Conservation (phyloP, 2,797 vertebrate species). For the Lepus oiostolus region DNA sequence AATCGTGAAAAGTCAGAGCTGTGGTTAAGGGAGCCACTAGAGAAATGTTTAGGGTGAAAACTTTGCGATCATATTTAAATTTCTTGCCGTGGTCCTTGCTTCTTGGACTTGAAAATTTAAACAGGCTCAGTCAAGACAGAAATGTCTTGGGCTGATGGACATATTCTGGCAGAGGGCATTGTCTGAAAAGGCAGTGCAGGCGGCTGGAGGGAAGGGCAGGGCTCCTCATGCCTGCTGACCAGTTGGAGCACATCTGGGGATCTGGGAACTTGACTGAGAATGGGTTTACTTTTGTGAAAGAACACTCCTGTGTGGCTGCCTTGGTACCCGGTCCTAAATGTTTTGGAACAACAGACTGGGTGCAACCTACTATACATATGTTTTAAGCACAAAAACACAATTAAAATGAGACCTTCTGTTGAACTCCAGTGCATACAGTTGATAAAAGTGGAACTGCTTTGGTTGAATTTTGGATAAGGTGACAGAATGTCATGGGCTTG, state of each 20-base stretch:
- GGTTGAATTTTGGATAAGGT: background rate
- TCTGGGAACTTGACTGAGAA: conserved; percentile 41
- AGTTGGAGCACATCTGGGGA: background rate
- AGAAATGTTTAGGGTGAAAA: conserved; percentile 24
- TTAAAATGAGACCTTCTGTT: background rate
- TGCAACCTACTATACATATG: background rate
- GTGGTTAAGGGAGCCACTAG: conserved; percentile 58
- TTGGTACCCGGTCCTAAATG: background rate
- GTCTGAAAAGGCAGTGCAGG: background rate
- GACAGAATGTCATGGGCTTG: background rate
- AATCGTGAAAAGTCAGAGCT: background rate
- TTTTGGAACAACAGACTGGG: conserved; percentile 55
- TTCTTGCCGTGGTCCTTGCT: conserved; percentile 18
- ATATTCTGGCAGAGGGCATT: background rate
- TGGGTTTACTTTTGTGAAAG: conserved; percentile 52
- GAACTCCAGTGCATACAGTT: background rate
- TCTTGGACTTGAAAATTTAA: conserved; percentile 65
- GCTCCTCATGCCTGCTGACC: background rate
- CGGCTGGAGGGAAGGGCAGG: conserved; percentile 17
- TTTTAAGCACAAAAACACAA: background rate
- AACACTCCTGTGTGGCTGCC: conserved; percentile 28
- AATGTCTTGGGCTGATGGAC: background rate
- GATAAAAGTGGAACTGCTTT: conserved; percentile 45
- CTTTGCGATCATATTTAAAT: conserved; percentile 60
- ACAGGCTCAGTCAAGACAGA: conserved; percentile 28